A percentile compares a stretch with the other conserved stretches of the same genome.
Conservation (phyloP, 1,140 invertebrate genomes). For the Metopolophium dirhodum region DNA sequence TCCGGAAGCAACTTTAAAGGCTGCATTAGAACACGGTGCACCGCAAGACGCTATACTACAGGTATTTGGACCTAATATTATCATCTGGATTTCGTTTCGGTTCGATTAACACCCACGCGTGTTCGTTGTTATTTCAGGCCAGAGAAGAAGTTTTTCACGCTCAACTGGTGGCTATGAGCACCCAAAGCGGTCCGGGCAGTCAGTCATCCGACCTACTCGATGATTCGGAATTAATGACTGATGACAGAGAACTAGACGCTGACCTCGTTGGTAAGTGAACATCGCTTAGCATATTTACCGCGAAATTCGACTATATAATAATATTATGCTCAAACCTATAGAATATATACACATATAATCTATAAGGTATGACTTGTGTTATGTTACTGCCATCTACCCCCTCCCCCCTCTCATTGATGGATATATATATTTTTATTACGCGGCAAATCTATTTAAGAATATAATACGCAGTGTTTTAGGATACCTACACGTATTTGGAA, state of each 20-base stretch:
- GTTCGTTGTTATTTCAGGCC: constrained; percentile 68
- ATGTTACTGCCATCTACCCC: neutral
- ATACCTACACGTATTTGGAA: neutral
- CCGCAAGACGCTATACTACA: constrained; percentile 91
- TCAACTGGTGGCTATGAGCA: constrained; percentile 76
- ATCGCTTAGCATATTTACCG: neutral
- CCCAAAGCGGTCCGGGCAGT: constrained; percentile 68
- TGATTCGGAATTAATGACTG: constrained; percentile 88
- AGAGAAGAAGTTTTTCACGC: constrained; percentile 88
- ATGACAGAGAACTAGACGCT: constrained; percentile 90
- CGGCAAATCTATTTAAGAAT: too few species aligned
- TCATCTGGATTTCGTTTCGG: neutral
- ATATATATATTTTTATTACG: neutral
- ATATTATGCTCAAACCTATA: neutral
- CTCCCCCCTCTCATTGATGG: neutral
- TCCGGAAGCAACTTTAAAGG: constrained; percentile 89
- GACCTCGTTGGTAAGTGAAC: constrained; percentile 80
- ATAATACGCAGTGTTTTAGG: too few species aligned
- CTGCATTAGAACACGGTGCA: constrained; percentile 84
- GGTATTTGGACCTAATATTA: constrained; percentile 62
- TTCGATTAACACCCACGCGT: neutral
- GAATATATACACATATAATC: neutral
- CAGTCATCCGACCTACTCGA: constrained; percentile 84
- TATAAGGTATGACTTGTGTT: neutral
- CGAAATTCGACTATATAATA: neutral